Evolutionary conservation across 2,113 vertebrate species (phyloP), one percentile per base, ranked within the genome.

Genomic region (Notechis scutatus): DNA sequence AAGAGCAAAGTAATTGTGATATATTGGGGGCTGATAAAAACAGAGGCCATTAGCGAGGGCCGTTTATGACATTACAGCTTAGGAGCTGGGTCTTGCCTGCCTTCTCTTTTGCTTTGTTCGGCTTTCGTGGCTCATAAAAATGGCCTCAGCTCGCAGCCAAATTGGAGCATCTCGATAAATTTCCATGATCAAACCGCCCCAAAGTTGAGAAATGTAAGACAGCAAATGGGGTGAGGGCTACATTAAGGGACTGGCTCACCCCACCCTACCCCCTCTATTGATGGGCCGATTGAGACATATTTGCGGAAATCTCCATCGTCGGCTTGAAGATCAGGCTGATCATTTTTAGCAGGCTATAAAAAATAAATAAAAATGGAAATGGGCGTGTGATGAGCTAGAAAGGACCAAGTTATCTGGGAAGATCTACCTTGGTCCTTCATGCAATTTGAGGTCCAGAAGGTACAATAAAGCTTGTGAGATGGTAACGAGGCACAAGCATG

Each of bases 31-130:
- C 98, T 97, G 97, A 97, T 98, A 98, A 98, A 98, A 98, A 98
- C 95, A 96, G 97, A 97, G 95, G 95, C 97, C 98, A 98, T 98
- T 99, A 98, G 97, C 97, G 98, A 97, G 98, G 97, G 97, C 98
- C 97, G 98, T 99, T 99, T 99, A 98, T 98, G 97, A 98, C 98
- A 98, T 98, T 97, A 97, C 97, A 98, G 98, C 98, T 98, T 98
- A 98, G 97, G 96, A 96, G 96, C 95, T 97, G 97, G 97, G 96
- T 98, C 97, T 98, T 97, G 97, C 97, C 97, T 98, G 26, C 5
- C 7, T 81, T 98, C 99, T 98, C 97, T 86, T 99, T 98, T 98
- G 99, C 98, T 39, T 81, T 21, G 34, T 81, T 21, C 9, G 34
- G 74, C 15, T 81, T 81, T 39, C 1, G 18, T 97, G 98, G 98